These are phyloP conservation scores for Paramormyrops hopkinsi DNA, from an alignment of 2,797 vertebrate species.

Conservation along the genomic window DNA sequence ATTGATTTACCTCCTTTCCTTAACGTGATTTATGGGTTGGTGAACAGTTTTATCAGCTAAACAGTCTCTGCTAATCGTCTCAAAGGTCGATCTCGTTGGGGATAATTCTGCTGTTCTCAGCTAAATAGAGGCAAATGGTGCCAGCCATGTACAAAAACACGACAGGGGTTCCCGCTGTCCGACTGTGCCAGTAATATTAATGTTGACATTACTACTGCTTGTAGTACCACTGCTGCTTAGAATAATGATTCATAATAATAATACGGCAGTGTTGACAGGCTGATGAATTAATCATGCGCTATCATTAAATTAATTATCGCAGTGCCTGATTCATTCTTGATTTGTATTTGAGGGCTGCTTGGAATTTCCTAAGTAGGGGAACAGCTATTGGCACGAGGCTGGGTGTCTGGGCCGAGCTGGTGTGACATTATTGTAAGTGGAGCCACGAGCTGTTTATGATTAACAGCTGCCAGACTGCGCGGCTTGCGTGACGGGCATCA, in stretches of 20 bases:
- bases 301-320: background rate
- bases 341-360: background rate
- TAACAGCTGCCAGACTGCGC: slow-evolving; percentile 10
- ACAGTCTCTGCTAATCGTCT: slow-evolving; percentile 57
- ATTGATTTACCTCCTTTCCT: slow-evolving; percentile 32
- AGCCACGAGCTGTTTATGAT: slow-evolving; percentile 10
- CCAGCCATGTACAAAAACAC: background rate
- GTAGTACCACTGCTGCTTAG: background rate
- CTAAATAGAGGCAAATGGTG: slow-evolving; percentile 13
- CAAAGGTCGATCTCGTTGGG: slow-evolving; percentile 58
- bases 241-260: slow-evolving; percentile 9
- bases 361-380: background rate
- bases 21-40: slow-evolving; percentile 39
- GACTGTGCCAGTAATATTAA: background rate
- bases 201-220: slow-evolving; percentile 4
- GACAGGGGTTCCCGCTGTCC: background rate
- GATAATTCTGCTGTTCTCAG: slow-evolving; percentile 32
- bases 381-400: background rate
- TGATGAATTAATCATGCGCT: background rate
- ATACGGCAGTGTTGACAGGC: background rate
- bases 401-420: slow-evolving; percentile 2
- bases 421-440: background rate
- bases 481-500: background rate
- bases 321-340: background rate
- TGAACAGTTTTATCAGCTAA: slow-evolving; percentile 57